Conservation (phyloP, 2,888 invertebrate species). For the Eledona agricola region DNA sequence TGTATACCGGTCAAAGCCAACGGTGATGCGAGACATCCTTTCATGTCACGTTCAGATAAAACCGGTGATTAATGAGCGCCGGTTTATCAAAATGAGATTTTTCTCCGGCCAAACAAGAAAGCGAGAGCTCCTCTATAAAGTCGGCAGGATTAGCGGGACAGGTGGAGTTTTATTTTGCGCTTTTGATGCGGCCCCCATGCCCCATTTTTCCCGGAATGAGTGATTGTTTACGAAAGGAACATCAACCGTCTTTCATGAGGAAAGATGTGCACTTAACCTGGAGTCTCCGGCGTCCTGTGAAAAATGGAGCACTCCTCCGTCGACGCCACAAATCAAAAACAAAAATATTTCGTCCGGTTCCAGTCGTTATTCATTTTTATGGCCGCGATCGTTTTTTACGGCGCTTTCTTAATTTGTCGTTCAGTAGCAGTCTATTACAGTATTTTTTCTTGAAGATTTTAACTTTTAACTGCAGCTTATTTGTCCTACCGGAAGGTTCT, state of each 20-base stretch:
- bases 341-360: slow-evolving; percentile 33
- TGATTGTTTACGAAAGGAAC: slow-evolving; percentile 52
- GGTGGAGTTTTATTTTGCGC: slow-evolving; percentile 46
- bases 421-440: too few species aligned
- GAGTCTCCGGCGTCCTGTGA: slow-evolving; percentile 44
- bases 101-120: slow-evolving; percentile 54
- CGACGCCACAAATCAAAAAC: slow-evolving; percentile 48
- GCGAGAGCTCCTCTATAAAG: slow-evolving; percentile 51
- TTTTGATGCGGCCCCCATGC: too few species aligned
- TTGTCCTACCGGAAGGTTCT: too few species aligned
- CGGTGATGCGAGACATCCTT: slow-evolving; percentile 58
- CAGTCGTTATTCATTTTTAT: slow-evolving; percentile 30
- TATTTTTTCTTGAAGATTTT: too few species aligned
- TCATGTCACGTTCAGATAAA: slow-evolving; percentile 61
- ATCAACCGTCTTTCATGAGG: slow-evolving; percentile 47
- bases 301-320: slow-evolving; percentile 47
- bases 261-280: slow-evolving; percentile 53
- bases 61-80: slow-evolving; percentile 60
- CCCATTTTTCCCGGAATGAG: slow-evolving; percentile 50
- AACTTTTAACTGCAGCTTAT: too few species aligned
- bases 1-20: slow-evolving; percentile 49
- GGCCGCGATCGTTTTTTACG: slow-evolving; percentile 10
- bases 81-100: slow-evolving; percentile 61
- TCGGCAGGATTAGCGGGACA: slow-evolving; percentile 47
- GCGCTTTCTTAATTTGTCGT: too few species aligned